These are phyloP conservation scores for Liopterus haemorrhoidalis DNA, from an alignment of 2,888 invertebrate species.

Conservation along the genomic window DNA sequence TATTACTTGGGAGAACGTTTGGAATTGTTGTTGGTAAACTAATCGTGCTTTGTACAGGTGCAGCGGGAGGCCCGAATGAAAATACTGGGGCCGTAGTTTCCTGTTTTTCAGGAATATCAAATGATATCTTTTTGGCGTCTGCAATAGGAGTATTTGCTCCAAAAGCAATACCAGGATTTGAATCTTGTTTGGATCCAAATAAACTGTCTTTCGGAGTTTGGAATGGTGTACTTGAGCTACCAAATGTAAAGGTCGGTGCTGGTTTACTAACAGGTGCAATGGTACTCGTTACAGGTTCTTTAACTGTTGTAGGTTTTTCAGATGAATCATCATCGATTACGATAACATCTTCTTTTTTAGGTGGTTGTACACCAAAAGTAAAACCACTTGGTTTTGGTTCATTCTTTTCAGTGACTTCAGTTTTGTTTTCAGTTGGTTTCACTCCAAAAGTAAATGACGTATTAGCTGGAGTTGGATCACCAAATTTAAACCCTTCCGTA, in stretches of 20 bases:
- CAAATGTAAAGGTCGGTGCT: no score
- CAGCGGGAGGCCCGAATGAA: slow-evolving; percentile 31
- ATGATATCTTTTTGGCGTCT: slow-evolving; percentile 25
- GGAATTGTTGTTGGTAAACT: slow-evolving; percentile 6
- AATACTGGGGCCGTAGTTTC: slow-evolving; percentile 19
- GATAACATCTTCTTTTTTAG: slow-evolving; percentile 20
- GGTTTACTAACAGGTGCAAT: no score
- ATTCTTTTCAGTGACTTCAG: slow-evolving; percentile 4
- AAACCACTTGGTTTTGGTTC: slow-evolving; percentile 22
- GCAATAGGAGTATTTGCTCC: slow-evolving; percentile 17
- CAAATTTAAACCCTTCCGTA: slow-evolving; percentile 19
- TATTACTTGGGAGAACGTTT: slow-evolving; percentile 12
- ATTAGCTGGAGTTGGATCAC: slow-evolving; percentile 8
- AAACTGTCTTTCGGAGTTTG: no score
- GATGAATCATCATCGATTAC: no score
- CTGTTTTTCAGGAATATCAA: slow-evolving; percentile 21
- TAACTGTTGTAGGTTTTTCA: no score
- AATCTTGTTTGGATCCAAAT: no score
- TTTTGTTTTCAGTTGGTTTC: slow-evolving; percentile 23
- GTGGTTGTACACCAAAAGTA: slow-evolving; percentile 30
- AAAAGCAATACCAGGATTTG: slow-evolving; percentile 9
- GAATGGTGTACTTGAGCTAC: no score
- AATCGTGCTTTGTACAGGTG: not conserved
- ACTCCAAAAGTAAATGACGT: slow-evolving; percentile 27
- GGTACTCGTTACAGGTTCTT: no score